These are phyloP conservation scores for Prolemur simus DNA, from an alignment of 2,113 vertebrate species.

Conservation along the genomic window DNA sequence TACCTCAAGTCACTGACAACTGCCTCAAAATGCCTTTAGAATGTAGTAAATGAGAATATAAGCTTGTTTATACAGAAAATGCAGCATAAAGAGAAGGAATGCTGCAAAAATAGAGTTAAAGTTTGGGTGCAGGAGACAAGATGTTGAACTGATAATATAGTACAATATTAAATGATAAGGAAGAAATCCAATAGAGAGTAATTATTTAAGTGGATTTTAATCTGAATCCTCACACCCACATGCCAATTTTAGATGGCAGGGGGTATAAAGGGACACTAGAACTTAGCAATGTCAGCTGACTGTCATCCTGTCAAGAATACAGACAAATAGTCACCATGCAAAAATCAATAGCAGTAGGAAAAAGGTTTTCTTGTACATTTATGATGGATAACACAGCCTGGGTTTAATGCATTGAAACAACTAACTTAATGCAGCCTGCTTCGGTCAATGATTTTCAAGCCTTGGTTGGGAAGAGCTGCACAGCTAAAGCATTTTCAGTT, in stretches of 20 bases:
- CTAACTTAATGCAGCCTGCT: conserved; percentile 15
- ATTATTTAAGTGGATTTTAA: conserved; percentile 48
- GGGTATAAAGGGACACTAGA: conserved; percentile 3
- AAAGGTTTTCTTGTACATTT: conserved; percentile 65
- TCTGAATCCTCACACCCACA: neutral
- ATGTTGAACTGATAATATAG: neutral
- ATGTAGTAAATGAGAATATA: neutral
- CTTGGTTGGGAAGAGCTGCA: neutral
- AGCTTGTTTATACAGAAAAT: neutral
- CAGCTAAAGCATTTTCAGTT: neutral
- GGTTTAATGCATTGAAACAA: conserved; percentile 49
- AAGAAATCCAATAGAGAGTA: neutral
- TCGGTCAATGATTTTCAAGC: conserved; percentile 31
- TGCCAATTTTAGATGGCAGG: neutral
- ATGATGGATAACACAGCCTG: conserved; percentile 56
- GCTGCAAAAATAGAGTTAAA: neutral
- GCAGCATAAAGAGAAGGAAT: neutral
- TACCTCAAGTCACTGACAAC: neutral
- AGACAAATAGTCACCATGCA: conserved; percentile 61
- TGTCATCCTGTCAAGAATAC: conserved; percentile 49
- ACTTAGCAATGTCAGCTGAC: conserved; percentile 41
- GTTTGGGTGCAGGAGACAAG: neutral
- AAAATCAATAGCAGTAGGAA: conserved; percentile 67
- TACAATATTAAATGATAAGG: neutral
- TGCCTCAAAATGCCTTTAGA: neutral